phyloP scores from a whole-genome alignment of 2,113 vertebrate species.

The Synchiropus splendidus region DNA sequence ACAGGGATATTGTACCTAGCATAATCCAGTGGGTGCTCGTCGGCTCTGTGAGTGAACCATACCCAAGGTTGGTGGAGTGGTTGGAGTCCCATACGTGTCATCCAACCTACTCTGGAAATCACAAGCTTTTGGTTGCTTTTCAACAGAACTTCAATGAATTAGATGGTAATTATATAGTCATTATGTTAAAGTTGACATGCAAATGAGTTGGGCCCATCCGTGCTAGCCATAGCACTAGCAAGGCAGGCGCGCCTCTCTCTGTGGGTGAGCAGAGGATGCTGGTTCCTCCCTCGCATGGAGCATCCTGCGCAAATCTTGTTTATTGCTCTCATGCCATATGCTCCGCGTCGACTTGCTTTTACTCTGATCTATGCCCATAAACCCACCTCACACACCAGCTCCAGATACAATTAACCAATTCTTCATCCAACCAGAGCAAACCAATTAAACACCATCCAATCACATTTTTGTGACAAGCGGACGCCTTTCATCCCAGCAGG shows the following conservation, averaged over 20 bases:
- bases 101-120: too few species aligned
- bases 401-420: slow-evolving; percentile 44
- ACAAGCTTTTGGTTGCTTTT: too few species aligned
- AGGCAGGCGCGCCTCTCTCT: slow-evolving; percentile 4
- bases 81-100: too few species aligned
- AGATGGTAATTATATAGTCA: too few species aligned
- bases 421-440: slow-evolving; percentile 36
- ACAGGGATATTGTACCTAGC: too few species aligned
- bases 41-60: too few species aligned
- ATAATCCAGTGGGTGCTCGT: too few species aligned
- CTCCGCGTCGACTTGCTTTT: slow-evolving; percentile 27
- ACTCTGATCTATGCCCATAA: slow-evolving; percentile 19
- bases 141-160: too few species aligned
- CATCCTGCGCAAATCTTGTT: slow-evolving; percentile 33
- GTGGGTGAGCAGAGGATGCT: not conserved
- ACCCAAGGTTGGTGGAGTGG: too few species aligned
- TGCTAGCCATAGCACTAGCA: too few species aligned
- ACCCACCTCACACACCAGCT: slow-evolving; percentile 18
- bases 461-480: slow-evolving; percentile 47
- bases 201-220: too few species aligned
- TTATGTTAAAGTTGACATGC: too few species aligned
- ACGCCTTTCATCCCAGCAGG: slow-evolving; percentile 59
- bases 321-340: slow-evolving; percentile 35
- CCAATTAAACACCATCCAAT: slow-evolving; percentile 55
- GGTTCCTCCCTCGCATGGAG: not conserved